Base-by-base conservation (phyloP, 2,113 vertebrate genomes). In the Hydrolagus affinis region DNA sequence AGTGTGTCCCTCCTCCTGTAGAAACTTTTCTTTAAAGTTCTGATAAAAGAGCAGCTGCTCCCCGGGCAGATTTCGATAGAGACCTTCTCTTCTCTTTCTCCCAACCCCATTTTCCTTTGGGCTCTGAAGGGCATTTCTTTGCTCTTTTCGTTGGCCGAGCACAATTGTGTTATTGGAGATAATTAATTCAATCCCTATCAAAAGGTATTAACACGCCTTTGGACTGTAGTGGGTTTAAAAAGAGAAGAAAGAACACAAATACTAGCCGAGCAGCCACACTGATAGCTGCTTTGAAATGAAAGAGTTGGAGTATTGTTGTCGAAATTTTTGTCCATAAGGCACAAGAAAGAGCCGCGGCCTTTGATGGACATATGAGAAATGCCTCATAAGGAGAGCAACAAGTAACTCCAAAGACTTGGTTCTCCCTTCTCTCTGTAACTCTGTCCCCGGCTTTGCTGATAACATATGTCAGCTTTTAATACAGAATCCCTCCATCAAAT, bases 161-260 rank as follows among this genome's bases (percentile, higher is more conserved):
- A 96, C 97, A 97, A 97, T 97, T 94, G 95, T 95, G 95, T 97
- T 98, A 96, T 97, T 96, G 95, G 95, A 95, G 95, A 98, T 98
- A 98, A 99, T 98, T 93, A 97, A 99, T 98, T 97, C 95, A 96
- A 97, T 97, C 96, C 96, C 95, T 95, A 96, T 98, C 95, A 97
- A 96, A 98, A 95, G 95, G 97, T 94, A 94, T 96, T 94, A 96
- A 95, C 93, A 95, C 91, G 94, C 93, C 93, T 93, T 87, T 94
- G 95, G 94, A 94, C 93, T 91, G 94, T 92, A 93, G 92, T 93
- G 93, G 90, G 92, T 91, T 92, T 94, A 89, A 91, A 96, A 97
- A 97, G 93, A 97, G 97, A 97, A 92, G 94, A 87, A 92, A 89
- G 91, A 91, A 90, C 90, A 91, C 91, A 85, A 92, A 93, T 90